Evolutionary conservation across 2,888 invertebrate species (phyloP), one percentile per base, ranked within the genome.

Genomic region (Cephus pygmeus): DNA sequence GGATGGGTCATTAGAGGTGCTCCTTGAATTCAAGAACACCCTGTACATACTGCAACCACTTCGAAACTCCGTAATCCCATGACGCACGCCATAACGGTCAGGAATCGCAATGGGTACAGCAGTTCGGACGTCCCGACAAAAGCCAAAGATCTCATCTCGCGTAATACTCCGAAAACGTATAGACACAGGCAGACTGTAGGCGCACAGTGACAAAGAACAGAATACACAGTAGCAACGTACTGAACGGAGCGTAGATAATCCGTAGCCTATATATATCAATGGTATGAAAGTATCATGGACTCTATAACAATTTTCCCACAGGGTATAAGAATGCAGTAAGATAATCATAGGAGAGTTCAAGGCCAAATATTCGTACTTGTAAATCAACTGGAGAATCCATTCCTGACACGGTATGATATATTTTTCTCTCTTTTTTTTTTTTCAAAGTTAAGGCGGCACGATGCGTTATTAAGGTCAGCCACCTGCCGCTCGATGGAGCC

Each of bases 401-500:
- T 71, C 34, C 31, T 23, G 71, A 71, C 71, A 11, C 3, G 31
- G 31, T 12, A 3, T 9, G 34, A 33, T 71, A 75, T 81, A 81
- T 69, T 79, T 73, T 78, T 80, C 68, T 79, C 80, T 75, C 82
- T 81, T 78, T 77, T 75, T 75, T 80, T 77, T 79, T 81, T 81
- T 80, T 81, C 71, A 23, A 71, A 34, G 12, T 71, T 71, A 71
- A 31, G 71, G 34, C 12, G 80, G 84, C 85, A 83, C 83, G 82
- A 84, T 84, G 86, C 87, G 87, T 89, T 90, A 90, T 90, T 90
- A 90, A 90, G 90, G 90, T 90, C 90, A 91, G 90, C 91, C 91
- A 91, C 91, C 91, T 91, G 91, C 91, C 90, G 91, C 88, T 90
- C 90, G 88, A 90, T 90, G 88, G 87, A 90, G 88, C 89, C 89